Conservation (phyloP, 2,888 invertebrate genomes). For the Amaurobius ferox region DNA sequence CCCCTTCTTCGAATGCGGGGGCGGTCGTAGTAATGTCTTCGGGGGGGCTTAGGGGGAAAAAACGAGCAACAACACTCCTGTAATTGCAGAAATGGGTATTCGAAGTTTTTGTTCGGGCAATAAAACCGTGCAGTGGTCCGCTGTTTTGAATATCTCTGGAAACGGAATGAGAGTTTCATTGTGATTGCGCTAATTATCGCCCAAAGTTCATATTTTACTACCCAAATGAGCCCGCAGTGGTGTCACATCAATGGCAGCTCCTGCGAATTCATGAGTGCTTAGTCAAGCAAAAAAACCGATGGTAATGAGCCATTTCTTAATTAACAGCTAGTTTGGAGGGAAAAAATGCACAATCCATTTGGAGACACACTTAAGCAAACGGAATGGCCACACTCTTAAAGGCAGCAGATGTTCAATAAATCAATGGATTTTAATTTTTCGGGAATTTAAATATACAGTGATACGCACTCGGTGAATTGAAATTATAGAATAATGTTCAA, state of each 20-base stretch:
- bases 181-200: not conserved
- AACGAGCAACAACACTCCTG: constrained; percentile 28
- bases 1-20: not conserved
- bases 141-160: not conserved
- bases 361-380: too few relatives aligned
- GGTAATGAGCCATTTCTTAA: constrained; percentile 8
- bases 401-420: too few relatives aligned
- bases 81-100: constrained; percentile 42
- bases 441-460: constrained; percentile 25
- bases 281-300: not conserved
- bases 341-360: not conserved
- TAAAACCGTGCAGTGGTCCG: not conserved
- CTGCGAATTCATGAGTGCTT: not conserved
- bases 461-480: too few relatives aligned
- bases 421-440: constrained; percentile 71
- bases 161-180: not conserved
- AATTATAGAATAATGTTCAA: too few relatives aligned
- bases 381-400: too few relatives aligned
- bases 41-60: not conserved
- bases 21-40: not conserved
- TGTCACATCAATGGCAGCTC: not conserved
- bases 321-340: not conserved
- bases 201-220: not conserved
- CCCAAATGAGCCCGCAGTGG: not conserved
- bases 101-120: not conserved